A percentile compares a stretch with the other conserved stretches of the same genome.
phyloP scores from a whole-genome alignment of 2,797 vertebrate genomes.

The Pangasius krempfi region DNA sequence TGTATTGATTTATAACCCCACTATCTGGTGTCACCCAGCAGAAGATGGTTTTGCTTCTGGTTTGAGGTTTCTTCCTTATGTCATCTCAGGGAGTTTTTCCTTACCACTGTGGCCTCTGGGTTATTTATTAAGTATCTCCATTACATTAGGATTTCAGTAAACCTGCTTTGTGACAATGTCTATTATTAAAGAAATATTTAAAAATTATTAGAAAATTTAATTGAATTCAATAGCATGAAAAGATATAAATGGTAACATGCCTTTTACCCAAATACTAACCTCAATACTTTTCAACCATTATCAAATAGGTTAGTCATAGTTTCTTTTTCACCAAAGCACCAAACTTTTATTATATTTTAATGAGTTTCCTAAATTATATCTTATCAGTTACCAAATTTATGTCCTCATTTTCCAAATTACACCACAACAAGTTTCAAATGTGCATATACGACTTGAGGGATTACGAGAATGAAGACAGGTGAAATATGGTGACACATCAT shows the following conservation, averaged over 20 bases:
- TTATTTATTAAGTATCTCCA: background rate
- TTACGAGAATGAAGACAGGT: background rate
- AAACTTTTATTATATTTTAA: background rate
- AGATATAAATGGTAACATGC: background rate
- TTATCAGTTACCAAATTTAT: background rate
- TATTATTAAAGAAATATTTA: background rate
- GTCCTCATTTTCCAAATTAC: background rate
- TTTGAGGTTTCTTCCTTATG: too few species aligned
- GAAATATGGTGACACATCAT: background rate
- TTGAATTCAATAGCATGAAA: background rate
- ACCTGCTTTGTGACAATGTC: background rate
- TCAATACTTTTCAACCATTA: background rate
- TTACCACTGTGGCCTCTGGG: background rate
- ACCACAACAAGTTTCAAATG: background rate
- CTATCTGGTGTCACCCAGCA: too few species aligned
- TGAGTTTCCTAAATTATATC: background rate
- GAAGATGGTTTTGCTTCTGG: too few species aligned
- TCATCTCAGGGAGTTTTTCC: background rate
- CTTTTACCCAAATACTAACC: background rate
- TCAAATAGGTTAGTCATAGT: background rate
- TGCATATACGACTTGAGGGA: background rate
- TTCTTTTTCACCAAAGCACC: background rate
- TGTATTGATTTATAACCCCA: background rate
- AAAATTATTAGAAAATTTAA: background rate
- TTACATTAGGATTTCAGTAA: background rate